phyloP scores from a whole-genome alignment of 2,888 invertebrate species.

The Taenaris catops region DNA sequence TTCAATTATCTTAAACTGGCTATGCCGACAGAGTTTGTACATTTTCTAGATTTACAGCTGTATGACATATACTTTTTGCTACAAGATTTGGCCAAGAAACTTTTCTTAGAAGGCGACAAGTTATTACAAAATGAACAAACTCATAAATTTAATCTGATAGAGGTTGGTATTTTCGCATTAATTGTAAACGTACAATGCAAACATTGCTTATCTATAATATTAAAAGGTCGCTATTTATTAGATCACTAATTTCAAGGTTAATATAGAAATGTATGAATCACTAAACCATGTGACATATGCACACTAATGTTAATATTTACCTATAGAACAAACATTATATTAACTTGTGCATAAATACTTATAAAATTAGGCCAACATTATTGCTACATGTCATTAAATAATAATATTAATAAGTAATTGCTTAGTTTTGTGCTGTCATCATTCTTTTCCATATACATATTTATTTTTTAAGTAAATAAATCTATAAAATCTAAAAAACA shows the following conservation, averaged over 20 bases:
- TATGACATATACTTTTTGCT: constrained; percentile 94
- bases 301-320: neutral
- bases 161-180: constrained; percentile 71
- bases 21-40: constrained; percentile 89
- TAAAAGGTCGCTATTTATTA: too few relatives aligned
- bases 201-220: too few relatives aligned
- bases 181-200: neutral
- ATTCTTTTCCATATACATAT: too few relatives aligned
- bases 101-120: constrained; percentile 87
- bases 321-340: too few relatives aligned
- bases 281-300: neutral
- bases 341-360: too few relatives aligned
- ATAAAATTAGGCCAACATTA: too few relatives aligned
- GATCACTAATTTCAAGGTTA: constrained; percentile 9
- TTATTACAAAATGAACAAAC: constrained; percentile 81
- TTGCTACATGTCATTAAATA: too few relatives aligned
- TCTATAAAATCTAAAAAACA: too few relatives aligned
- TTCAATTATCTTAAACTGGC: constrained; percentile 87
- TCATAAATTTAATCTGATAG: constrained; percentile 87
- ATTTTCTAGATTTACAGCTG: constrained; percentile 92
- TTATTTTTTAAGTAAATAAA: too few relatives aligned
- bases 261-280: too few relatives aligned
- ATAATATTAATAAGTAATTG: too few relatives aligned
- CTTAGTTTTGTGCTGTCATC: too few relatives aligned
- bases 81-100: constrained; percentile 88